A percentile compares a stretch with the other conserved stretches of the same genome.
phyloP scores from a whole-genome alignment of 2,113 vertebrate species.

The Dendrocopos noguchii region DNA sequence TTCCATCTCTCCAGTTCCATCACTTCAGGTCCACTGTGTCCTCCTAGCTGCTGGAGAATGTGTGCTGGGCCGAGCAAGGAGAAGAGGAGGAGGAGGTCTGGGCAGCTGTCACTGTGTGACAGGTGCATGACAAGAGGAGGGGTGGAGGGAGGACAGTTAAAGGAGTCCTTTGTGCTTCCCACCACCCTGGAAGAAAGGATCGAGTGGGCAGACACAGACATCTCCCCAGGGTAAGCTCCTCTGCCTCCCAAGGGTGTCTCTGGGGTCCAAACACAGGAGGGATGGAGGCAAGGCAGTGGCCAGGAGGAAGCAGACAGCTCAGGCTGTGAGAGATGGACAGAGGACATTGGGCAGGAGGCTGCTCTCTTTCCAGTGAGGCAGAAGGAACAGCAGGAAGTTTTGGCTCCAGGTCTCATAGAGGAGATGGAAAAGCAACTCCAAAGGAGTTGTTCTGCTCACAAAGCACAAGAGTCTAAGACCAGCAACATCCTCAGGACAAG shows the following conservation, averaged over 20 bases:
- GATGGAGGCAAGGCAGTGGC: neutral
- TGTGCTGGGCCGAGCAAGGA: neutral
- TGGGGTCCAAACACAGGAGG: neutral
- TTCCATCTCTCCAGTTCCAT: too few species aligned
- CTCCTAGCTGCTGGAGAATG: neutral
- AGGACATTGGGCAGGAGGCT: neutral
- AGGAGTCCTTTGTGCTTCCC: neutral
- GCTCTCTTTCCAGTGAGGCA: neutral
- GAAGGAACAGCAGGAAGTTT: neutral
- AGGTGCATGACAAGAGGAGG: neutral
- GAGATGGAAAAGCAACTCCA: neutral
- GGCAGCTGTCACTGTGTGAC: neutral
- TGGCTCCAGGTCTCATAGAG: neutral
- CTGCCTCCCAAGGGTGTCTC: neutral
- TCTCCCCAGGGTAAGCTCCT: neutral
- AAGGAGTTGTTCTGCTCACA: neutral
- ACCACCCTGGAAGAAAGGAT: neutral
- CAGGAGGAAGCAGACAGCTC: neutral
- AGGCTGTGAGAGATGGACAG: neutral
- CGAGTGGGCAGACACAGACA: neutral
- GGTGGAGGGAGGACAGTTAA: neutral
- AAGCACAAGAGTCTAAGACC: neutral
- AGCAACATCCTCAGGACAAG: neutral
- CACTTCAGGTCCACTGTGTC: accelerated
- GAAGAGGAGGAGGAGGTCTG: neutral